Evolutionary conservation across 2,888 invertebrate genomes (phyloP), one percentile per base, ranked within the genome.

Genomic region (Sthenelais limicola): DNA sequence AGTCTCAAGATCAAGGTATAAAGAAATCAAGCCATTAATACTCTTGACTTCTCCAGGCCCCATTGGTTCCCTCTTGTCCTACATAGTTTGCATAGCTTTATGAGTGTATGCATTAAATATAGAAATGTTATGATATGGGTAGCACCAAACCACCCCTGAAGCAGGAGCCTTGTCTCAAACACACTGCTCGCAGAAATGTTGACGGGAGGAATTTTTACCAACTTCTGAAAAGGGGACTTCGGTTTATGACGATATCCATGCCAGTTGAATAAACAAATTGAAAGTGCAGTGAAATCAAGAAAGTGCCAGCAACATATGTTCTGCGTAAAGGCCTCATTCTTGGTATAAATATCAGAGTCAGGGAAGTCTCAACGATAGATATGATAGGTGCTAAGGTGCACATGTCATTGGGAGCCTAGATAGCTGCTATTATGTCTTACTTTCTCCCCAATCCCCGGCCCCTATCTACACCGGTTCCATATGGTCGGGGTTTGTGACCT

Each of bases 41-140:
- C n/a, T n/a, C n/a, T n/a, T n/a, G n/a, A n/a, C n/a, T n/a, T n/a
- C n/a, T n/a, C n/a, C n/a, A 43, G 38, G 56, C 43, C 38, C 38
- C 62, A 24, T 35, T 38, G 35, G 62, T 43, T 38, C 38, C 21
- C 38, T 35, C 21, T 43, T 62, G 62, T 62, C 62, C 62, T 62
- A 62, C 38, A 62, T 62, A 62, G 38, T 62, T 62, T 62, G 62
- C 62, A 62, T 62, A 62, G 62, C 62, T 62, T 62, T 62, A 62
- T 62, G 62, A 62, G 62, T 62, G 62, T 62, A 43, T 62, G 62
- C 62, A 62, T 62, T 62, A 62, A 62, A 62, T 62, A 62, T 62
- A 62, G 62, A 62, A 62, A 62, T 62, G 62, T 62, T 62, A 62
- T 62, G 62, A 62, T 62, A 62, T 62, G 62, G 62, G 62, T 62